Percentiles rank a stretch among this genome's conserved stretches.
These are phyloP conservation scores for Parapsyche elsis DNA, from an alignment of 1,140 invertebrate species.

Conservation along the genomic window DNA sequence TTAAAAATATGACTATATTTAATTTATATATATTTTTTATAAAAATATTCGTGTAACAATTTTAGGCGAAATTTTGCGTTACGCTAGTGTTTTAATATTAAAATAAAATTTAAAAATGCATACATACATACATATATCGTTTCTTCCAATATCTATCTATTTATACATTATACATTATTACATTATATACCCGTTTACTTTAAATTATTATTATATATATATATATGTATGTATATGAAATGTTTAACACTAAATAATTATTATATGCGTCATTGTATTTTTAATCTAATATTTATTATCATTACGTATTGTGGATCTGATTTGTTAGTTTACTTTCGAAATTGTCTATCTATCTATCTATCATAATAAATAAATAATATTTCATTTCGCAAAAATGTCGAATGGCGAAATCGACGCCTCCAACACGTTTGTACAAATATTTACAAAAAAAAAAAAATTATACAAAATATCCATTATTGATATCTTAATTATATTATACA, in stretches of 20 bases:
- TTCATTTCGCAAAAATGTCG: too few relatives aligned
- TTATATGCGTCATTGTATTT: too few relatives aligned
- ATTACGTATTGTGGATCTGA: too few relatives aligned
- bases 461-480: constrained; percentile 34
- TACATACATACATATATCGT: neutral
- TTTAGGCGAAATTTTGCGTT: constrained; percentile 10
- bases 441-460: constrained; percentile 27
- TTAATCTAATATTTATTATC: too few relatives aligned
- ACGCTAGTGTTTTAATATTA: neutral
- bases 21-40: constrained; percentile 25
- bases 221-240: too few relatives aligned
- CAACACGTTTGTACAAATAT: constrained; percentile 35
- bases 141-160: neutral
- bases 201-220: too few relatives aligned
- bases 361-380: too few relatives aligned
- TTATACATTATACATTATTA: too few relatives aligned
- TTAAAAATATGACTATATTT: constrained; percentile 11
- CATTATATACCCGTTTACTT: too few relatives aligned
- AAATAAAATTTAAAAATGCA: neutral
- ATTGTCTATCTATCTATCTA: too few relatives aligned
- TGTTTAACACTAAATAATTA: too few relatives aligned
- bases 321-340: too few relatives aligned
- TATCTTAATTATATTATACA: constrained; percentile 39
- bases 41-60: constrained; percentile 10
- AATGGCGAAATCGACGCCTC: constrained; percentile 4